Conservation (phyloP, 2,797 vertebrate genomes). For the Rhincodon typus region DNA sequence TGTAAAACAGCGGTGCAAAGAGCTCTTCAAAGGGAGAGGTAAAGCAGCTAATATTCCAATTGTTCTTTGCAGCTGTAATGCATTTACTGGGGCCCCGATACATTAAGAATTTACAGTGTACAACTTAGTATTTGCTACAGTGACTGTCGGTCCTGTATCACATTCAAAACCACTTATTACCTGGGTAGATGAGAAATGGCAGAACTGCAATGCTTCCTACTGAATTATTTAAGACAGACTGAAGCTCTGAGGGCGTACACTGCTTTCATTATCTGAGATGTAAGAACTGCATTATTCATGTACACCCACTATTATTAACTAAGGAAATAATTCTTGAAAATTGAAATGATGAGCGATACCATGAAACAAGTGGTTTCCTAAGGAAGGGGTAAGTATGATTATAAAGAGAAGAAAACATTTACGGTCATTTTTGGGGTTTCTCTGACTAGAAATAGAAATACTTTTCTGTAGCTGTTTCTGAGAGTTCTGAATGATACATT, state of each 20-base stretch:
- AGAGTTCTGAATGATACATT: neutral
- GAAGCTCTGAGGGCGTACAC: neutral
- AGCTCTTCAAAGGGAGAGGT: neutral
- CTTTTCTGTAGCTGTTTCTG: neutral
- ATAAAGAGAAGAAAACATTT: neutral
- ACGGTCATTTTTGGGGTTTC: neutral
- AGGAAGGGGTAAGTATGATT: neutral
- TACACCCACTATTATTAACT: neutral
- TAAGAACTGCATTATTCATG: neutral
- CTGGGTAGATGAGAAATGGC: constrained; percentile 9
- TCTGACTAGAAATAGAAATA: neutral
- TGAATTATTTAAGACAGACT: constrained; percentile 29
- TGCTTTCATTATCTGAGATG: constrained; percentile 3
- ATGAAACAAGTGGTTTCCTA: neutral
- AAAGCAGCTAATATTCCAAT: neutral
- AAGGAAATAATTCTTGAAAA: constrained; percentile 6
- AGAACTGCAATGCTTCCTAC: neutral
- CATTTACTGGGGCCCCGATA: constrained; percentile 19
- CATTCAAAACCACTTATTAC: constrained; percentile 23
- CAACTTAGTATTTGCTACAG: neutral
- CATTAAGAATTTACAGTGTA: constrained; percentile 33
- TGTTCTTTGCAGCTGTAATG: constrained; percentile 20
- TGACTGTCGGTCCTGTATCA: neutral
- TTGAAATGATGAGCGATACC: neutral
- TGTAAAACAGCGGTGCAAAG: neutral